Evolutionary conservation across 2,797 vertebrate species (phyloP).

Genomic region (Acanthiza pusilla): DNA sequence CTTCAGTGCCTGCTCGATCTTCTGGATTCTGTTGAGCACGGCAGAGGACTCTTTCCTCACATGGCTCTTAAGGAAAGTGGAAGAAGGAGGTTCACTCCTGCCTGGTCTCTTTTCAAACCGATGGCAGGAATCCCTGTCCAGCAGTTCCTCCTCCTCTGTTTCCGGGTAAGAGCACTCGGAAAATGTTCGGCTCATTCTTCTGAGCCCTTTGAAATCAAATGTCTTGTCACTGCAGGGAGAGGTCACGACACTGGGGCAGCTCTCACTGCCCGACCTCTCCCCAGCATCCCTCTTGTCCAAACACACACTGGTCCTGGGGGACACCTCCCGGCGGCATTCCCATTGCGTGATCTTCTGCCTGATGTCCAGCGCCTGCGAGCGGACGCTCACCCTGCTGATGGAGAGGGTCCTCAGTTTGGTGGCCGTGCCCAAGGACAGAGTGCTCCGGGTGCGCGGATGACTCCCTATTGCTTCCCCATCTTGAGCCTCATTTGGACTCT

Average conservation of each 20-base stretch:
- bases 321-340: constrained; percentile 86
- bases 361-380: constrained; percentile 82
- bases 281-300: constrained; percentile 86
- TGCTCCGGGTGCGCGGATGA: constrained; percentile 79
- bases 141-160: constrained; percentile 89
- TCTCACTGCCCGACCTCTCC: constrained; percentile 84
- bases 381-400: constrained; percentile 74
- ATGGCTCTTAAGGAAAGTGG: constrained; percentile 79
- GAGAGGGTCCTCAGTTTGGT: constrained; percentile 80
- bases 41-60: constrained; percentile 90
- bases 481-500: constrained; percentile 62
- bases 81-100: constrained; percentile 77
- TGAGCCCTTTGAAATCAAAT: constrained; percentile 90
- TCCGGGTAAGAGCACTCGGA: constrained; percentile 95
- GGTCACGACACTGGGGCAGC: constrained; percentile 87
- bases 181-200: constrained; percentile 96
- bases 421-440: constrained; percentile 79
- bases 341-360: constrained; percentile 97
- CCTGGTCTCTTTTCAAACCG: constrained; percentile 85
- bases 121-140: constrained; percentile 83
- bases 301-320: constrained; percentile 85
- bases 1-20: constrained; percentile 95
- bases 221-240: constrained; percentile 94
- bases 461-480: constrained; percentile 75
- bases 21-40: constrained; percentile 95